Conservation (phyloP, 2,888 invertebrate genomes). For the Thecophora atra region DNA sequence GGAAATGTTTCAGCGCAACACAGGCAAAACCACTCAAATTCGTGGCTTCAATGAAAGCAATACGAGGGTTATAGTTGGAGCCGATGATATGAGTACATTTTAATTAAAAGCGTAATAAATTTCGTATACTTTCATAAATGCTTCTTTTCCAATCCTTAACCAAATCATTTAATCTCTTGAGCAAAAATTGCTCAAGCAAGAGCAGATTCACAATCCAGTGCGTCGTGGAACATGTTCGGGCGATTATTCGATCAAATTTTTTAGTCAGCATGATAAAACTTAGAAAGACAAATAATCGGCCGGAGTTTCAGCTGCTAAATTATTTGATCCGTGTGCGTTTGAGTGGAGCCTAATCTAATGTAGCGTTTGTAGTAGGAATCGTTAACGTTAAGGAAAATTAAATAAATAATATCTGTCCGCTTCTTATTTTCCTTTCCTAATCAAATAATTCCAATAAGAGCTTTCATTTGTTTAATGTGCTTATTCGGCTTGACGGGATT, state of each 20-base stretch:
- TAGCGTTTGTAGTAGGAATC: constrained; percentile 39
- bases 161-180: constrained; percentile 18
- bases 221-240: constrained; percentile 23
- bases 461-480: constrained; percentile 28
- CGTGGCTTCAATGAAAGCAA: constrained; percentile 23
- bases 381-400: no score
- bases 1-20: constrained; percentile 49
- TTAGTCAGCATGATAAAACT: constrained; percentile 7
- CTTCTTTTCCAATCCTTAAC: constrained; percentile 1
- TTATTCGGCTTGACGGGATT: no score
- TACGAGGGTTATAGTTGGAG: not conserved
- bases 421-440: no score
- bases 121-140: no score
- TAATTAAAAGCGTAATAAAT: not conserved
- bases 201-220: constrained; percentile 28
- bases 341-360: constrained; percentile 38
- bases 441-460: constrained; percentile 20
- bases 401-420: no score
- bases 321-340: constrained; percentile 41
- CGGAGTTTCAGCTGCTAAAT: constrained; percentile 37
- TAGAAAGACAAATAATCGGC: constrained; percentile 19
- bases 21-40: constrained; percentile 48
- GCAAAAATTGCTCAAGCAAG: constrained; percentile 23
- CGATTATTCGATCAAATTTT: constrained; percentile 32
- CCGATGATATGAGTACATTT: not conserved